Conservation (phyloP, 2,888 invertebrate genomes). For the Cataglyphis rosenhaueri region DNA sequence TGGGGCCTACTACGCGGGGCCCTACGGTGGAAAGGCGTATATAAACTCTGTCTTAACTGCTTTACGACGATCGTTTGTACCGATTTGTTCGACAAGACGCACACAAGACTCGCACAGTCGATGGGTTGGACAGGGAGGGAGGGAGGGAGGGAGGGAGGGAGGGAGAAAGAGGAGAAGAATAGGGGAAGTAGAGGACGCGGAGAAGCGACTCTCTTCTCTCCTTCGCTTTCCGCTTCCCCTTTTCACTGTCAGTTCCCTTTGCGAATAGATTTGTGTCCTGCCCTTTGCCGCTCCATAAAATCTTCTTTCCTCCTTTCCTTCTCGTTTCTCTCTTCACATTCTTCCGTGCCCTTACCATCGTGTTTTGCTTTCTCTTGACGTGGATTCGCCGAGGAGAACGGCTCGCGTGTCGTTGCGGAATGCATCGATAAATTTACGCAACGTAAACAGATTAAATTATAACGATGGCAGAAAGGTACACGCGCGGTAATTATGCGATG, state of each 20-base stretch:
- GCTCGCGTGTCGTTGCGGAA: slow-evolving; percentile 39
- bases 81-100: slow-evolving; percentile 85
- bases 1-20: slow-evolving; percentile 75
- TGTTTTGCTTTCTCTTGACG: slow-evolving; percentile 29
- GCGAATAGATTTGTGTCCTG: slow-evolving; percentile 57
- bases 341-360: slow-evolving; percentile 17
- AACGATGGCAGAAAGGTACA: slow-evolving; percentile 38
- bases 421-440: slow-evolving; percentile 54
- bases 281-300: slow-evolving; percentile 71
- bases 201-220: slow-evolving; percentile 38
- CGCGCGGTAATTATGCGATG: slow-evolving; percentile 43
- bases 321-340: background rate
- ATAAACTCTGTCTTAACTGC: slow-evolving; percentile 83
- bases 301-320: slow-evolving; percentile 27
- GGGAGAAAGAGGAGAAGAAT: slow-evolving; percentile 45
- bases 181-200: slow-evolving; percentile 52
- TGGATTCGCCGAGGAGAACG: slow-evolving; percentile 30
- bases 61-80: slow-evolving; percentile 86
- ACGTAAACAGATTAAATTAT: slow-evolving; percentile 50
- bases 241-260: slow-evolving; percentile 34
- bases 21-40: slow-evolving; percentile 76
- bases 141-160: background rate
- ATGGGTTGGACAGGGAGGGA: slow-evolving; percentile 14
- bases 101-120: slow-evolving; percentile 41
- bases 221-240: slow-evolving; percentile 6